These are phyloP conservation scores for Drosophila kanekoi DNA, from an alignment of 2,888 invertebrate species.

Conservation along the genomic window DNA sequence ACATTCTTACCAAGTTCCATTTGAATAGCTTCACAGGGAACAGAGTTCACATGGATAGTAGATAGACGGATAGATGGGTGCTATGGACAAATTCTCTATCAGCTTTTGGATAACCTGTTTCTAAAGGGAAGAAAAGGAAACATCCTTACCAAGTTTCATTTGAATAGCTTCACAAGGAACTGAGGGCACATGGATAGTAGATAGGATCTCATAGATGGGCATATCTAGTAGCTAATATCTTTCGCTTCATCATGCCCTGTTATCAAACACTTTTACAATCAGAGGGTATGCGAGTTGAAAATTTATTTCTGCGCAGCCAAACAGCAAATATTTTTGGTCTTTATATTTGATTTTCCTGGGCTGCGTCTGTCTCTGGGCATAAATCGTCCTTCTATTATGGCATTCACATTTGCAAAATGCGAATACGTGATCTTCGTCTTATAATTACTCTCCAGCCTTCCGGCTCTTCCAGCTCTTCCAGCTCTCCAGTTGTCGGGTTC, in stretches of 20 bases:
- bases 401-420: constrained; percentile 72
- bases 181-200: no score
- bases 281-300: constrained; percentile 35
- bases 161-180: background rate
- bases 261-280: background rate
- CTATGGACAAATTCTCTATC: no score
- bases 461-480: constrained; percentile 18
- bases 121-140: no score
- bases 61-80: background rate
- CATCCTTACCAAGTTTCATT: background rate
- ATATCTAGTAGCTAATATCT: no score
- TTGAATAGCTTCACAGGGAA: background rate
- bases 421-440: constrained; percentile 78
- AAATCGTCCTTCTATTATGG: constrained; percentile 79
- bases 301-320: constrained; percentile 48
- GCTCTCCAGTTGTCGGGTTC: constrained; percentile 11
- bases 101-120: no score
- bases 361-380: constrained; percentile 40
- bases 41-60: background rate
- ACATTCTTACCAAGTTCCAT: background rate
- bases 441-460: constrained; percentile 67
- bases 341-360: constrained; percentile 30
- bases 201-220: no score
- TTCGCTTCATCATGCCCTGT: background rate
- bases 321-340: constrained; percentile 21